These are phyloP conservation scores for Crotalus viridis DNA, from an alignment of 2,113 vertebrate genomes.

Conservation along the genomic window DNA sequence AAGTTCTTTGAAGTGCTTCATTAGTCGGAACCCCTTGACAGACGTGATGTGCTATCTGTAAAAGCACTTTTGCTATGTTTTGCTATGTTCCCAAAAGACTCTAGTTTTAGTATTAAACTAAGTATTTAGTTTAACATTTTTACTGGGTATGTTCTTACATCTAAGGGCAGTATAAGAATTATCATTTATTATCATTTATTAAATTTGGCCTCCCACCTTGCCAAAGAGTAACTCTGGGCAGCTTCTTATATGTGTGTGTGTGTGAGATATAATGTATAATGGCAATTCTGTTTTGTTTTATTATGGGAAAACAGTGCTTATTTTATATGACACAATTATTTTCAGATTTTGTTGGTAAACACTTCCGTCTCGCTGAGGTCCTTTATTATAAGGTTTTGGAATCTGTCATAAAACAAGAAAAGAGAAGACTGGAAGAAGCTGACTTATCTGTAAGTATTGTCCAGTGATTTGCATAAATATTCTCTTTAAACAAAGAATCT, in stretches of 20 bases:
- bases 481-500: background rate
- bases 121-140: background rate
- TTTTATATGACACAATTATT: conserved; percentile 23
- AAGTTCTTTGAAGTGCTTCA: too few relatives aligned
- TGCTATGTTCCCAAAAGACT: background rate
- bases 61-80: background rate
- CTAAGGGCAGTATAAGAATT: background rate
- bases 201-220: background rate
- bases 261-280: background rate
- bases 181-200: background rate
- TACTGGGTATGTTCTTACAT: background rate
- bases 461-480: background rate
- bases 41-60: background rate
- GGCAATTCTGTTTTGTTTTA: background rate
- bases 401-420: conserved; percentile 86
- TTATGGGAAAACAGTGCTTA: conserved; percentile 17
- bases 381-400: conserved; percentile 93
- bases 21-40: too few relatives aligned
- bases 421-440: conserved; percentile 81
- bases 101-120: background rate
- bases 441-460: conserved; percentile 87
- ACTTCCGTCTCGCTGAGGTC: conserved; percentile 84
- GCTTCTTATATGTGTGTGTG: too few relatives aligned
- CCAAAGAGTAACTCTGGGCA: background rate
- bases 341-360: conserved; percentile 84